Evolutionary conservation across 2,888 invertebrate genomes (phyloP), one percentile per base, ranked within the genome.

Genomic region (Polydrusus tereticollis): DNA sequence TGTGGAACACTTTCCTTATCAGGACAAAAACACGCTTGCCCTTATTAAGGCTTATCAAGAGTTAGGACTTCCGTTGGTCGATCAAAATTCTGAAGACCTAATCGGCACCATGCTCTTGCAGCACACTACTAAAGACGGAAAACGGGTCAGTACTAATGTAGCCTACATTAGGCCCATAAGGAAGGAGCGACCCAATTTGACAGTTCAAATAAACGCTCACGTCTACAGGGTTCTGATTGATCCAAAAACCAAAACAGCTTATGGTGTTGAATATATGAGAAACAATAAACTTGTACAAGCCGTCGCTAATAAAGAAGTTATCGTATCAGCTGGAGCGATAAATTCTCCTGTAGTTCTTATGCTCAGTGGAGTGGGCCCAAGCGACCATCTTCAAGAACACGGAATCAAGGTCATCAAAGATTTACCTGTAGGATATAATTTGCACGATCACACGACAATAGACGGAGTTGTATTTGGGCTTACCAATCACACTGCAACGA

Each of bases 381-480:
- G 85, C 74, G 83, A 87, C 29, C 88, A 90, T 73, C 83, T 91
- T 16, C 78, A 85, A 69, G 82, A 82, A 67, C 80, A 88, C 6
- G 85, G 86, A 36, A 90, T 91, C 62, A 85, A 87, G 1, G 87
- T 92, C 0, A 81, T 92, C 3, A 86, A 88, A 50, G 88, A 93
- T 83, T 85, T 93, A 58, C 89, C 89, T 55, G 93, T 94, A 0
- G 94, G 94, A 0, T 86, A 88, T 76, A 94, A 94, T 82, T 85
- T 94, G 0, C 93, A 93, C 80, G 92, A 94, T 80, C 94, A 94
- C 80, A 87, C 92, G 0, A 92, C 93, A 0, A 87, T 89, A 6
- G 89, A 89, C 77, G 89, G 88, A 1, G 83, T 90, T 1, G 79
- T 89, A 0, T 82, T 90, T 70, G 86, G 87, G 0, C 79, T 92